Evolutionary conservation across 2,888 invertebrate species (phyloP).

Genomic region (Melanostoma mellinum): DNA sequence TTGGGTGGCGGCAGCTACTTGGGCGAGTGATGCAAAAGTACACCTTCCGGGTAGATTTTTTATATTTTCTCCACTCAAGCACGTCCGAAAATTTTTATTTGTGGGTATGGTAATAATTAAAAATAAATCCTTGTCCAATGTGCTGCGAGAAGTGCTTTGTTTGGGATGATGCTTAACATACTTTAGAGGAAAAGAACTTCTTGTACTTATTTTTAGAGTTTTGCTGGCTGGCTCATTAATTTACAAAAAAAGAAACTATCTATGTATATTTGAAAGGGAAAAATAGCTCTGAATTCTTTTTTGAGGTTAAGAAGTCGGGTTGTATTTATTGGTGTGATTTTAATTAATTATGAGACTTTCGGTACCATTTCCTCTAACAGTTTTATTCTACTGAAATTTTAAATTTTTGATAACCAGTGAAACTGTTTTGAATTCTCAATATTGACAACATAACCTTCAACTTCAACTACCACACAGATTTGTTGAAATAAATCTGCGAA

Average conservation of each 20-base stretch:
- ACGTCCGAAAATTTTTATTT: slow-evolving; percentile 73
- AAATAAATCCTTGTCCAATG: slow-evolving; percentile 58
- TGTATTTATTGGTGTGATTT: no score
- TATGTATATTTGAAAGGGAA: no score
- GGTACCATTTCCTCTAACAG: no score
- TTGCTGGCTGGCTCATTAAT: slow-evolving; percentile 62
- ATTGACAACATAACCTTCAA: no score
- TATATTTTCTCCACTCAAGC: slow-evolving; percentile 74
- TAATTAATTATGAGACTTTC: no score
- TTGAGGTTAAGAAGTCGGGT: no score
- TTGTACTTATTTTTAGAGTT: slow-evolving; percentile 27
- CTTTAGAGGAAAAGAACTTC: slow-evolving; percentile 41
- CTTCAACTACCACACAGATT: no score
- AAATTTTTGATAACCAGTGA: no score
- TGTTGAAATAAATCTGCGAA: no score
- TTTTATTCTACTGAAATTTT: no score
- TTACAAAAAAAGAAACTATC: slow-evolving; percentile 27
- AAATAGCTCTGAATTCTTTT: no score
- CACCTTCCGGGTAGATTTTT: slow-evolving; percentile 73
- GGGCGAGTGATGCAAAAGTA: slow-evolving; percentile 73
- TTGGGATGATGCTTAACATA: slow-evolving; percentile 45
- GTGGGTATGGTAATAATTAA: slow-evolving; percentile 62
- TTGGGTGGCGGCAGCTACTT: slow-evolving; percentile 70
- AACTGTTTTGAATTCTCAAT: no score
- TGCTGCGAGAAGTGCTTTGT: slow-evolving; percentile 27